Percentiles rank a stretch among this genome's conserved stretches.
Evolutionary conservation across 2,797 vertebrate genomes (phyloP).

Genomic region (Danio aesculapii): DNA sequence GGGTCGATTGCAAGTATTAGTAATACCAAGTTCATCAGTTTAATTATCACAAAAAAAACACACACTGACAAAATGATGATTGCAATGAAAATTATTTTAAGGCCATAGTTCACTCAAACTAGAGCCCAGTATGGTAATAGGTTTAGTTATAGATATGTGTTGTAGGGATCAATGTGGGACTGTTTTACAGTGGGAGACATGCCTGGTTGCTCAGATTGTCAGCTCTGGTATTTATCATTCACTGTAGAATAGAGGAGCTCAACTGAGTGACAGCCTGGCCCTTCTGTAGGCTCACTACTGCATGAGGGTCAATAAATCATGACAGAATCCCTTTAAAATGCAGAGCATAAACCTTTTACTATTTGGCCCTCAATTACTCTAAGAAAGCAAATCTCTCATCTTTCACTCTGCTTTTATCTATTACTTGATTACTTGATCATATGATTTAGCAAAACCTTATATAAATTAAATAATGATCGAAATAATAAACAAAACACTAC

Average conservation of each 20-base stretch:
- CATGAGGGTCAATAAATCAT: neutral
- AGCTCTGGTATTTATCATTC: too few species aligned
- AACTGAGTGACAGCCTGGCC: too few species aligned
- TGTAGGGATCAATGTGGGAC: too few species aligned
- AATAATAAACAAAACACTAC: neutral
- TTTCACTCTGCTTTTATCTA: neutral
- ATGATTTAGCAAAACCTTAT: too few species aligned
- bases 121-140: too few species aligned
- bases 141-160: too few species aligned
- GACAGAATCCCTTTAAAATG: neutral
- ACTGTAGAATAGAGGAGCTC: too few species aligned
- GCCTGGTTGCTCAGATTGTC: too few species aligned
- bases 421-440: too few species aligned
- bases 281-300: neutral
- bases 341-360: neutral
- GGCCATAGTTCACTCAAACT: neutral
- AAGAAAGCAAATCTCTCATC: neutral
- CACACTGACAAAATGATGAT: conserved; percentile 72
- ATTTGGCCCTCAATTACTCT: neutral
- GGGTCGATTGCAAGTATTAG: neutral
- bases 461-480: too few species aligned
- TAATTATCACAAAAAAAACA: neutral
- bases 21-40: neutral
- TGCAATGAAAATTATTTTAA: conserved; percentile 71
- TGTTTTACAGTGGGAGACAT: too few species aligned